phyloP scores from a whole-genome alignment of 2,797 vertebrate species.

The Acrossocheilus fasciatus region DNA sequence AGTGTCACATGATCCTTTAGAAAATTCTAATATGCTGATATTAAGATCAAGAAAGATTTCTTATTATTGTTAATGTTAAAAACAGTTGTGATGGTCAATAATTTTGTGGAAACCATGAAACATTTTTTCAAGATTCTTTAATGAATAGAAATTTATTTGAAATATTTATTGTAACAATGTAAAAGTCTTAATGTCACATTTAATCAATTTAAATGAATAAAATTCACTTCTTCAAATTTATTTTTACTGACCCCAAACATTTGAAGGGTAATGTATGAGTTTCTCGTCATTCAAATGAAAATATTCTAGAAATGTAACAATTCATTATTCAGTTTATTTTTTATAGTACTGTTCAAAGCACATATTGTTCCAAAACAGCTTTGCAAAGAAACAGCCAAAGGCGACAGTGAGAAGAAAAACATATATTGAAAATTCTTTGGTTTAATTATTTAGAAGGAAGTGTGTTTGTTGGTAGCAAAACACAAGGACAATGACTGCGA shows the following conservation, averaged over 20 bases:
- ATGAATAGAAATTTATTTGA: neutral
- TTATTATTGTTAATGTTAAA: neutral
- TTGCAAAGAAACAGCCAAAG: neutral
- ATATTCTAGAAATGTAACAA: neutral
- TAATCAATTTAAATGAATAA: neutral
- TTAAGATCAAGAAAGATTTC: neutral
- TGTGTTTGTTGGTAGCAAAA: slow-evolving; percentile 9
- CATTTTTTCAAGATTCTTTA: too few species aligned
- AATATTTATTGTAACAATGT: neutral
- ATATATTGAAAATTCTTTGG: neutral
- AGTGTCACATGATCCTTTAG: neutral
- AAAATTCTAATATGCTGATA: neutral
- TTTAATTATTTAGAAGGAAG: slow-evolving; percentile 12
- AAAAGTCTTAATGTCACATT: neutral
- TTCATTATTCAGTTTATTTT: neutral
- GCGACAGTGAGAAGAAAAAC: neutral
- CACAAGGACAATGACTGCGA: slow-evolving; percentile 30
- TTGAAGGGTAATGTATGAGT: neutral
- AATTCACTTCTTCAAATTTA: neutral
- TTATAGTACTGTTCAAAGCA: neutral
- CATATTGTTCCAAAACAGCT: slow-evolving; percentile 5
- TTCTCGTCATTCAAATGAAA: neutral
- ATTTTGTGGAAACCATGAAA: neutral
- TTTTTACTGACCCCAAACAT: neutral
- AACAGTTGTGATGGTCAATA: neutral